Base-by-base conservation (phyloP, 2,888 invertebrate species). In the Idaea straminata region DNA sequence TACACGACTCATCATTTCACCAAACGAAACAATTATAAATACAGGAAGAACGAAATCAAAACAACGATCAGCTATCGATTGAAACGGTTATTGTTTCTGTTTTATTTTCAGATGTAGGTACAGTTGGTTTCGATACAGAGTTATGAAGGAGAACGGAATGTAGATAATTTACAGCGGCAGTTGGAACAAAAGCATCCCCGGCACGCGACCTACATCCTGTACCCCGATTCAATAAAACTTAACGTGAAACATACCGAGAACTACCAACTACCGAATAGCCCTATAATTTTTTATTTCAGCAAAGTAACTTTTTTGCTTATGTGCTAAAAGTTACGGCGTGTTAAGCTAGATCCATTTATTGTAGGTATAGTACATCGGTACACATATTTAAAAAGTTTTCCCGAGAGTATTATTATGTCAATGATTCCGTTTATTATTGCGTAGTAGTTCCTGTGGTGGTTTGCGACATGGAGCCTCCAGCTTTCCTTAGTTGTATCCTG, bases 121-220 rank as follows among this genome's bases (percentile, higher is more conserved):
- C 69, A 77, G 74, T 72, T 69, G 69, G 75, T 76, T 78, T 79
- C 82, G 81, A 85, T 86, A 83, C 79, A 82, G 81, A 83, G 83
- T 85, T 85, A 84, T 87, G 83, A 84, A 84, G 80, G 79, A 83
- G 83, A 83, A 81, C 79, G 84, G 85, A 86, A 85, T 84, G 83
- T 80, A 82, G 84, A 85, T 86, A 86, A 86, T 85, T 86, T 83
- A 85, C 81, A 82, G 79, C 78, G 76, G 79, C 74, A 84, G 79
- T 79, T 78, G 82, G 81, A 83, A 87, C 85, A 87, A 86, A 84
- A 81, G 85, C 75, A 83, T 83, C 75, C 73, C 79, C 76, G 85
- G 82, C 81, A 79, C 75, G 82, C 81, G 85, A 84, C 88, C 87
- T 82, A 87, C 74, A 85, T 86, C 83, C 78, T 79, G 74, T 63